Evolutionary conservation across 1,140 invertebrate species (phyloP), one percentile per base, ranked within the genome.

Genomic region (Nasonia longicornis): DNA sequence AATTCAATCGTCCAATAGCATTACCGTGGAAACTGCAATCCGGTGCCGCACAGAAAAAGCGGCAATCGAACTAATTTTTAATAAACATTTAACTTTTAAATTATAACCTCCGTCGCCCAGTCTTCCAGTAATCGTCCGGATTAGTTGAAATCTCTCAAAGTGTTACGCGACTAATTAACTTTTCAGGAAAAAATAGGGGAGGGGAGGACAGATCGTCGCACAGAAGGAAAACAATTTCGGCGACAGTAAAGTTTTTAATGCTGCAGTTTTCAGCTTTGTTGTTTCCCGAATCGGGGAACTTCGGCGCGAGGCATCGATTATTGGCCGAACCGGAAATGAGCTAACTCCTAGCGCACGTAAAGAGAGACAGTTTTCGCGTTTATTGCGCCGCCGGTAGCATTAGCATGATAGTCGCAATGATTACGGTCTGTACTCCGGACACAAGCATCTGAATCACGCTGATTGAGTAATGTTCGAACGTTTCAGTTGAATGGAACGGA

Each of bases 401-500:
- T 26, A 31, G 14, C 52, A n/a, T 58, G 52, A 58, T 58, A 58
- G 6, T 58, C 20, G 31, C 48, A 48, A 2, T 45, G 20, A 71
- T 31, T 64, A 14, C 45, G 3, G 70, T 0, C 35, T 45, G 7
- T 38, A 26, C 63, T 45, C 81, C 79, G 58, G 70, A 22, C 42
- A 48, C 45, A 29, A 76, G 63, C 85, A 89, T 92, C 91, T 92
- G 45, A 93, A 85, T 35, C 79, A 58, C 45, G 35, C 22, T 64
- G 94, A 85, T 90, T 94, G 93, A 52, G 93, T 93, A 48, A 94
- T 92, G 76, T 93, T 92, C 3, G 14, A 4, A 79, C 16, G n/a
- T 72, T 71, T 58, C 38, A 11, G 8, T 35, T 26, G 10, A 72
- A 63, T 79, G 31, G 16, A 70, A 58, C 20, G 52, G 52, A 58